Base-by-base conservation (phyloP, 2,113 vertebrate species). In the Ibidorhyncha struthersii region DNA sequence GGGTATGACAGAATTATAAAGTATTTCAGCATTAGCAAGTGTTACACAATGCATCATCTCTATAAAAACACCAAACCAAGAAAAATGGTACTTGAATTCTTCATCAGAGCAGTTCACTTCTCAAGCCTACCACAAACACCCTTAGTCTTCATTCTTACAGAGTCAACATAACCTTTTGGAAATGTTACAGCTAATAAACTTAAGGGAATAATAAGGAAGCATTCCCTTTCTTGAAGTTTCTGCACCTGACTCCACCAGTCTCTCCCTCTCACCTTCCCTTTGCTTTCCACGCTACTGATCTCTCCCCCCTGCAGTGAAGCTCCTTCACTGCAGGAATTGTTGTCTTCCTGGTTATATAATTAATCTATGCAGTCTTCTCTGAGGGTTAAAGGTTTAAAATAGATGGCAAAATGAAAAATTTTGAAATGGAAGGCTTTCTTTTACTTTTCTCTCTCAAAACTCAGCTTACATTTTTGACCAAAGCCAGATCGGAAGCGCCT, bases 261-360 rank as follows among this genome's bases (percentile, higher is more conserved):
- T 40, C 49, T 63, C 43, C 38, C n/a, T 23, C 50, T 30, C 9
- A 1, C 21, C 14, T 34, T 36, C 12, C 30, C 3, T 0, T 8
- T 50, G 50, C 36, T 49, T 40, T 14, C 5, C 4, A 20, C 25
- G 4, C 16, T 2, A 2, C 38, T 25, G n/a, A 16, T 53, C 36
- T 2, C 10, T 13, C 22, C 5, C 41, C 12, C 10, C 40, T n/a
- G n/a, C n/a, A n/a, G n/a, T n/a, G n/a, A n/a, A n/a, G n/a, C n/a
- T n/a, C n/a, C n/a, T 13, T 8, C 40, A 8, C 47, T 18, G 49
- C 40, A 34, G 36, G 56, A 82, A 1, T 4, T 36, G 47, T 16
- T n/a, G 0, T 9, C 6, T 0, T 38, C 66, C n/a, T 7, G 1
- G 23, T 14, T 3, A 13, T 2, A 0, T 5, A 40, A 22, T 13